Percentiles rank a stretch among this genome's conserved stretches.
phyloP scores from a whole-genome alignment of 1,140 invertebrate genomes.

The Lordiphosa collinella region DNA sequence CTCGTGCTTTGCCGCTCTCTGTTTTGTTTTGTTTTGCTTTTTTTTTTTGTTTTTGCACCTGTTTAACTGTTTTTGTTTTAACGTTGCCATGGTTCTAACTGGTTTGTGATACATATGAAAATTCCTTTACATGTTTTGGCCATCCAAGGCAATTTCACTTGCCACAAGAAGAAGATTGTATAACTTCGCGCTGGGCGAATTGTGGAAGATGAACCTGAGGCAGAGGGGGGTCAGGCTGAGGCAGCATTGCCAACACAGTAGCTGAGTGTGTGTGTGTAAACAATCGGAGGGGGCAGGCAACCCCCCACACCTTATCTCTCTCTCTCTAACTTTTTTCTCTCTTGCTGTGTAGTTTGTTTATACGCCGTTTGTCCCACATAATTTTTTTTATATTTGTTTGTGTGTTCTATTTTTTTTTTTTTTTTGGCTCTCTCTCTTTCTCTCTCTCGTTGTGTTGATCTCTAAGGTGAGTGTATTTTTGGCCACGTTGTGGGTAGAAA shows the following conservation, averaged over 20 bases:
- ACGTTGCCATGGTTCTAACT: conserved; percentile 51
- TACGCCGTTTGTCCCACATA: conserved; percentile 64
- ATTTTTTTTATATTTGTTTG: conserved; percentile 66
- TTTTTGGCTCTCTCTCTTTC: not conserved
- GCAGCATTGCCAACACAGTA: conserved; percentile 37
- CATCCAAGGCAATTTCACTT: conserved; percentile 66
- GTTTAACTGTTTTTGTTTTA: conserved; percentile 66
- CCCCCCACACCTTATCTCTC: conserved; percentile 8
- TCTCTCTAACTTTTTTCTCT: conserved; percentile 12
- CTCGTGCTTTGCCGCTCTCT: too few relatives aligned
- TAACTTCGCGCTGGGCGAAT: too few relatives aligned
- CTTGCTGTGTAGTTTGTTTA: conserved; percentile 37
- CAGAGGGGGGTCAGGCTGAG: too few relatives aligned
- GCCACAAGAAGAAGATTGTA: too few relatives aligned
- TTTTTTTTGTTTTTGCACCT: conserved; percentile 67
- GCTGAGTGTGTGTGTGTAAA: conserved; percentile 58
- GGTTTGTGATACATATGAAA: conserved; percentile 38
- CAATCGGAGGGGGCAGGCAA: conserved; percentile 29
- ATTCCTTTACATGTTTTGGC: conserved; percentile 46
- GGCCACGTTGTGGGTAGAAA: conserved; percentile 48
- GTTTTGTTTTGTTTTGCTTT: conserved; percentile 12
- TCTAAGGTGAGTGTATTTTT: conserved; percentile 48
- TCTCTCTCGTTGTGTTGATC: conserved; percentile 2
- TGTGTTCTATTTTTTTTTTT: conserved; percentile 63
- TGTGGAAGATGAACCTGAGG: not conserved